These are phyloP conservation scores for Tichodroma muraria DNA, from an alignment of 2,113 vertebrate genomes.

Conservation along the genomic window DNA sequence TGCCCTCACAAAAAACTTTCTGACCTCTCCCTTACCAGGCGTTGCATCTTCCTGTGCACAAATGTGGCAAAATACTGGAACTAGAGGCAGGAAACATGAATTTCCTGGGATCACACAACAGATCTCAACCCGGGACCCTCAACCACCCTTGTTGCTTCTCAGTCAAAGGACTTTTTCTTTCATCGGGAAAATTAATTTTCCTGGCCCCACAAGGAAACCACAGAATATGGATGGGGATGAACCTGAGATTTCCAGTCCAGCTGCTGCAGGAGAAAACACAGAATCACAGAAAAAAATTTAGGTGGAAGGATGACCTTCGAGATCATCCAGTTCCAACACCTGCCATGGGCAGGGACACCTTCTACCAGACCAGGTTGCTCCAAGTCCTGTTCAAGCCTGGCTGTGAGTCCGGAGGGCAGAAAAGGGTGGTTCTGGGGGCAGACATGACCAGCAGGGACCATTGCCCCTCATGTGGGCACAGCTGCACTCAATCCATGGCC, in stretches of 20 bases:
- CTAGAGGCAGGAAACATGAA: neutral
- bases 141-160: neutral
- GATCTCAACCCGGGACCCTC: neutral
- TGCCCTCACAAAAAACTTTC: neutral
- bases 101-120: neutral
- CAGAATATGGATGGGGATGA: neutral
- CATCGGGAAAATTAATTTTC: neutral
- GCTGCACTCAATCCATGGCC: neutral
- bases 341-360: no score
- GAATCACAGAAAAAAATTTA: neutral
- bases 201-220: neutral
- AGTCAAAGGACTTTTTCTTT: neutral
- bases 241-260: neutral
- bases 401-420: neutral
- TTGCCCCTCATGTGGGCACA: neutral
- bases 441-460: neutral
- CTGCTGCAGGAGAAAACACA: neutral
- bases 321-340: accelerated
- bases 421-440: neutral
- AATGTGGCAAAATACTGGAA: neutral
- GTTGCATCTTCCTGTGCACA: neutral
- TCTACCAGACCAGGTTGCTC: no score
- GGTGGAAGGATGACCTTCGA: neutral
- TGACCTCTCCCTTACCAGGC: neutral
- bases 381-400: neutral